These are phyloP conservation scores for Myrmecobius fasciatus DNA, from an alignment of 2,113 vertebrate species.

Conservation along the genomic window DNA sequence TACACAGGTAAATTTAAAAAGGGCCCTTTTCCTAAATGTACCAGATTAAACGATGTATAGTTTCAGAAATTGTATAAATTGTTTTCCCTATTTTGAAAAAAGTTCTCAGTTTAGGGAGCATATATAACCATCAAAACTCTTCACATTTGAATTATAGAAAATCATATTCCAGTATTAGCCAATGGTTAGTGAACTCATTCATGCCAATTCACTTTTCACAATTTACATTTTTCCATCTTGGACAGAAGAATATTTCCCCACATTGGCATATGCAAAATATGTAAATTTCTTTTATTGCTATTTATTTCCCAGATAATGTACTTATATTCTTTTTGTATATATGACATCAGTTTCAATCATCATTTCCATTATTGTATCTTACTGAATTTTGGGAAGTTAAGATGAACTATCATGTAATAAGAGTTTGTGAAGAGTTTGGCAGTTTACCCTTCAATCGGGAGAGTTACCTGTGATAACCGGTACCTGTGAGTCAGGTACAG, in stretches of 20 bases:
- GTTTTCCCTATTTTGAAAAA: background rate
- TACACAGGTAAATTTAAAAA: background rate
- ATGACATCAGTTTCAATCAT: background rate
- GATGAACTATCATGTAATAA: background rate
- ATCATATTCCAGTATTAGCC: background rate
- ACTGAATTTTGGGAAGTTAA: background rate
- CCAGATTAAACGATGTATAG: background rate
- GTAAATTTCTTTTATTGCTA: background rate
- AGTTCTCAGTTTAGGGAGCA: background rate
- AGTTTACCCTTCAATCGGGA: background rate
- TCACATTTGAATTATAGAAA: background rate
- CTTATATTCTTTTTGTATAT: background rate
- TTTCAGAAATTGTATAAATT: background rate
- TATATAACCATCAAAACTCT: background rate
- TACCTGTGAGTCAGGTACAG: background rate
- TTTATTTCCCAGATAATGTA: conserved; percentile 25
- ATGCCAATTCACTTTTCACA: conserved; percentile 23
- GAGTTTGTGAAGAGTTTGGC: background rate
- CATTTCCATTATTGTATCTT: background rate
- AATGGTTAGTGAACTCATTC: background rate
- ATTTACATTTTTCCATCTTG: background rate
- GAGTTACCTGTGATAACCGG: no score
- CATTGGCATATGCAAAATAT: background rate
- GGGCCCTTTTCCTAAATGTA: background rate
- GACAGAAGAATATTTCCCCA: background rate